Percentiles rank a stretch among this genome's conserved stretches.
These are phyloP conservation scores for Desmodus rotundus DNA, from an alignment of 2,113 vertebrate genomes.

Conservation along the genomic window DNA sequence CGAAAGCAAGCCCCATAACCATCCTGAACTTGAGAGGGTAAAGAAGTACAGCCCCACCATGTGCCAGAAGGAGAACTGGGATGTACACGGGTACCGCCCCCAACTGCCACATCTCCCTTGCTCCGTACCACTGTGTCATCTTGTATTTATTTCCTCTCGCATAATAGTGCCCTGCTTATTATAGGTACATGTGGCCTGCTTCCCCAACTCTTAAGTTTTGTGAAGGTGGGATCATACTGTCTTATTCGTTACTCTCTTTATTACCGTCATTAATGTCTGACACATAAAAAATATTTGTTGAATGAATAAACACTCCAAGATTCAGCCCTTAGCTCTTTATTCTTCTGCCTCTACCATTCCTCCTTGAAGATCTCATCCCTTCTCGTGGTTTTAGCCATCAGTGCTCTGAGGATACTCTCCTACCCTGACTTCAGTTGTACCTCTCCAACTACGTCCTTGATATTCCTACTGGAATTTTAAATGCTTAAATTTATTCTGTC, in stretches of 20 bases:
- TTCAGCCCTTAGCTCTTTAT: neutral
- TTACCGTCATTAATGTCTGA: neutral
- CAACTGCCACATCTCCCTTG: neutral
- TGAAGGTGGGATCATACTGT: neutral
- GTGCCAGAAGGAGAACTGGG: neutral
- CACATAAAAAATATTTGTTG: neutral
- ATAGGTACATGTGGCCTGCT: neutral
- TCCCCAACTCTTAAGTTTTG: neutral
- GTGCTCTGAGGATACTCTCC: neutral
- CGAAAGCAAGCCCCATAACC: neutral
- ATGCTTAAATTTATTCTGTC: neutral
- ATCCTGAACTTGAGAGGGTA: neutral
- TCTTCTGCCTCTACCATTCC: neutral
- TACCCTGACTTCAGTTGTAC: neutral
- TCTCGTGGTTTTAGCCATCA: neutral
- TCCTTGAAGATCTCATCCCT: neutral
- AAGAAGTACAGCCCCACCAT: neutral
- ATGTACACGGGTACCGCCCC: neutral
- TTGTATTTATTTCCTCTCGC: neutral
- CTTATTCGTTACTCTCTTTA: neutral
- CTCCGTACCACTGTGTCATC: neutral
- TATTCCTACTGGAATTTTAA: slow-evolving; percentile 7
- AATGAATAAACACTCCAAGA: neutral
- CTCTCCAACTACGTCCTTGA: neutral
- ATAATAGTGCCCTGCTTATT: neutral